Evolutionary conservation across 2,888 invertebrate species (phyloP), one percentile per base, ranked within the genome.

Genomic region (Drosophila cognata): DNA sequence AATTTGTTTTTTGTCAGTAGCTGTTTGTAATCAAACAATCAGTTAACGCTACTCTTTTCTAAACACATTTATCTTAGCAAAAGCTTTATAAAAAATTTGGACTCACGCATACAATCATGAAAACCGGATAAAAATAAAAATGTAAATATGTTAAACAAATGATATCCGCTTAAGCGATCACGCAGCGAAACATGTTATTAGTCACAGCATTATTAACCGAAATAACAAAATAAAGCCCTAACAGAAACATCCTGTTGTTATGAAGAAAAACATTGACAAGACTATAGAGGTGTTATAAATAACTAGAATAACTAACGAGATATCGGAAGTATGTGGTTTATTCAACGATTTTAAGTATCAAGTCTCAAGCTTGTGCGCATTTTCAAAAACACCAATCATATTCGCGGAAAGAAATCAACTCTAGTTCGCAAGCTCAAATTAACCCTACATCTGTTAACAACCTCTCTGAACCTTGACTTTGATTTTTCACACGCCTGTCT

Each of bases 61-160:
- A 46, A 29, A 43, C 41, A 65, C 18, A 51, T 33, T 62, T 76
- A 35, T 52, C 48, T 74, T 25, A 60, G 36, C 58, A 46, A 71
- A 69, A 66, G 57, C 31, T 61, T 65, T 4, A 21, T 61, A 51
- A 64, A 48, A 74, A 61, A 56, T 50, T 57, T 31, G 35, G 55
- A 74, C 50, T 48, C 61, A 62, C 68, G 50, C 58, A 73, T 48
- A 56, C 71, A 79, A 74, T 66, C 71, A 71, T 64, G 57, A 63
- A 82, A 89, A 89, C 85, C 90, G 85, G 85, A 85, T 89, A 89
- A 83, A 74, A 63, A 36, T 28, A 50, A 43, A 74, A 71, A 55
- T 57, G 28, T 55, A 48, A 61, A 68, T 61, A 48, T 58, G 58
- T 63, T 65, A 29, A 81, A 68, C 65, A 74, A 79, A 87, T 74